phyloP scores from a whole-genome alignment of 2,888 invertebrate genomes.

The Asteroscopus sphinx region DNA sequence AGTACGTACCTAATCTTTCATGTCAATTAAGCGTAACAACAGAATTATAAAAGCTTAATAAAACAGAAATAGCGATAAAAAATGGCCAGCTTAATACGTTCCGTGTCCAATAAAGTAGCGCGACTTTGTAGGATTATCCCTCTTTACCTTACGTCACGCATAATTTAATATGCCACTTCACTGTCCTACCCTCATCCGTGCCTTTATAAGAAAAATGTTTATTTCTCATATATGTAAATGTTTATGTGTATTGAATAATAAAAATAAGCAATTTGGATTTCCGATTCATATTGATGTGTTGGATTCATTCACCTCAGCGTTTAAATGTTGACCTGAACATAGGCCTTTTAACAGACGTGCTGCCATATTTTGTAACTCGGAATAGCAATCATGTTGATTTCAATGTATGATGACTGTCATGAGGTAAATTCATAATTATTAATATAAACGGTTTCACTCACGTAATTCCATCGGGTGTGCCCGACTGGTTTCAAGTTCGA shows the following conservation, averaged over 20 bases:
- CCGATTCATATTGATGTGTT: conserved; percentile 14
- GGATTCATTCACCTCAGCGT: neutral
- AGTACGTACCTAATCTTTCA: neutral
- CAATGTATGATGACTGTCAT: too few relatives aligned
- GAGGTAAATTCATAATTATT: too few relatives aligned
- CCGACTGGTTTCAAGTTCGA: too few relatives aligned
- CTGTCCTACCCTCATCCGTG: conserved; percentile 82
- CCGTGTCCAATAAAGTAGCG: conserved; percentile 77
- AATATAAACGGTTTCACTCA: too few relatives aligned
- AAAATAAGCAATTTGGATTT: conserved; percentile 19
- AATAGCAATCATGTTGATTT: too few relatives aligned
- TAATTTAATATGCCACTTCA: conserved; percentile 84
- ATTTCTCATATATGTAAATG: conserved; percentile 36
- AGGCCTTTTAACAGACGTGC: too few relatives aligned
- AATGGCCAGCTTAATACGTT: conserved; percentile 63
- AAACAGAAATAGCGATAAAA: conserved; percentile 51
- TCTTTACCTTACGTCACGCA: conserved; percentile 81
- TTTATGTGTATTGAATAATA: conserved; percentile 27
- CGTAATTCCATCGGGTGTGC: too few relatives aligned
- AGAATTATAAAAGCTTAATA: conserved; percentile 36
- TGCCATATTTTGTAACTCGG: too few relatives aligned
- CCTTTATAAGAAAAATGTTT: conserved; percentile 62
- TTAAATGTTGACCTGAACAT: too few relatives aligned
- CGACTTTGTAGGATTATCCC: conserved; percentile 84
- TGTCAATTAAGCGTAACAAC: conserved; percentile 14